Evolutionary conservation across 2,113 vertebrate species (phyloP).

Genomic region (Isurus oxyrinchus): DNA sequence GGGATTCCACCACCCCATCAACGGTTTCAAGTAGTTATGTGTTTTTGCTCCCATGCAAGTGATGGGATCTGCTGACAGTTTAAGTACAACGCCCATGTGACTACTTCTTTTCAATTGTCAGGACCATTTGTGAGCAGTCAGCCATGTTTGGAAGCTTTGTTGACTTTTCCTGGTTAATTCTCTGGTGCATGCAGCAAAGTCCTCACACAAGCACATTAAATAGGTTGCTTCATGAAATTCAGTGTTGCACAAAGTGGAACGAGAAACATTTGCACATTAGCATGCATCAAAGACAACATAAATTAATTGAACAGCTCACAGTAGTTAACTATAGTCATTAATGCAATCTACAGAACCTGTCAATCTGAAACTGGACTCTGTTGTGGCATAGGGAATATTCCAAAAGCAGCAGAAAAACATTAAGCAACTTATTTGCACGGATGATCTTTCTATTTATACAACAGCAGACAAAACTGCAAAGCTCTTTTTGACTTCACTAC

Average conservation of each 20-base stretch:
- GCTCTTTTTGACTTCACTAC: background rate
- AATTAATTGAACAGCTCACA: background rate
- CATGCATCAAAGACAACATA: background rate
- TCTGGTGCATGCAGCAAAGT: background rate
- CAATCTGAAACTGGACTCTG: no score
- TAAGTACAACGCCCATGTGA: background rate
- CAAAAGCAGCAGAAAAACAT: background rate
- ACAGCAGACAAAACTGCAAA: conserved; percentile 1
- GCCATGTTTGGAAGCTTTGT: background rate
- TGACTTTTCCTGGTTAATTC: background rate
- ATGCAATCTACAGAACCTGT: background rate
- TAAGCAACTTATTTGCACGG: background rate
- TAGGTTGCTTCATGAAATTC: background rate
- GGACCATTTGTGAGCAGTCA: background rate
- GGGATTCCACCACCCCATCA: background rate
- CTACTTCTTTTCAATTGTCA: background rate
- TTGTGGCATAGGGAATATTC: background rate
- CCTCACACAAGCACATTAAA: background rate
- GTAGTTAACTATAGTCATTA: background rate
- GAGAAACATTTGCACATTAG: background rate
- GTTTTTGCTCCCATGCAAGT: background rate
- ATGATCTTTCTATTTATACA: background rate
- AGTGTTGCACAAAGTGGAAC: background rate
- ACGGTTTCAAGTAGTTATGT: background rate
- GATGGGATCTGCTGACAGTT: background rate